A percentile compares a stretch with the other conserved stretches of the same genome.
phyloP scores from a whole-genome alignment of 2,797 vertebrate genomes.

The Loriculus beryllinus region DNA sequence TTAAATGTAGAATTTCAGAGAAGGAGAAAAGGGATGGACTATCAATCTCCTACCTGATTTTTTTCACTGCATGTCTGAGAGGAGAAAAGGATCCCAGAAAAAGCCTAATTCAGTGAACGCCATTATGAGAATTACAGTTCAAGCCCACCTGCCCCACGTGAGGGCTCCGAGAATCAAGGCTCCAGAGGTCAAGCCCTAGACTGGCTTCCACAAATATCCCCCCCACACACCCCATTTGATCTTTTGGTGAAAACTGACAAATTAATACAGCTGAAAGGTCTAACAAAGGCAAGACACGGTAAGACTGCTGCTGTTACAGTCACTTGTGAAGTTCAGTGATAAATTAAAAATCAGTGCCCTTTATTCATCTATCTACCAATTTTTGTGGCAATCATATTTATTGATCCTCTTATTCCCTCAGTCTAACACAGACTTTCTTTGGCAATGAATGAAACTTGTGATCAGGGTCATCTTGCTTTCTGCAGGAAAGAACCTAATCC shows the following conservation, averaged over 20 bases:
- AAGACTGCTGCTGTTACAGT: background rate
- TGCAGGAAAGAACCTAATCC: background rate
- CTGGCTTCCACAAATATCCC: background rate
- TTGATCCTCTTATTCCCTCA: background rate
- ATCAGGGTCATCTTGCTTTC: background rate
- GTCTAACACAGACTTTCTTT: background rate
- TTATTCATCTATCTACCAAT: background rate
- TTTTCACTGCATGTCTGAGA: background rate
- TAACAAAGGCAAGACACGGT: background rate
- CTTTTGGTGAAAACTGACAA: background rate
- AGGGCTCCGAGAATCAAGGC: background rate
- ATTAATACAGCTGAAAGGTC: background rate
- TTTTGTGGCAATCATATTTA: conserved; percentile 8
- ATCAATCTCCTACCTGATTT: background rate
- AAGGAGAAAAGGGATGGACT: background rate
- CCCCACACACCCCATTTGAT: background rate
- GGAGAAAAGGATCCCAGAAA: background rate
- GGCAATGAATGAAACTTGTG: background rate
- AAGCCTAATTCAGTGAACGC: background rate
- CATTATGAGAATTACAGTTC: background rate
- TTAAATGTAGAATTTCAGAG: background rate
- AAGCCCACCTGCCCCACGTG: accelerated
- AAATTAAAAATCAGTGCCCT: background rate
- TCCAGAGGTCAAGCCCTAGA: background rate
- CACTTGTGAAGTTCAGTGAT: background rate